Evolutionary conservation across 2,888 invertebrate genomes (phyloP).

Genomic region (Syrista parreyssii): DNA sequence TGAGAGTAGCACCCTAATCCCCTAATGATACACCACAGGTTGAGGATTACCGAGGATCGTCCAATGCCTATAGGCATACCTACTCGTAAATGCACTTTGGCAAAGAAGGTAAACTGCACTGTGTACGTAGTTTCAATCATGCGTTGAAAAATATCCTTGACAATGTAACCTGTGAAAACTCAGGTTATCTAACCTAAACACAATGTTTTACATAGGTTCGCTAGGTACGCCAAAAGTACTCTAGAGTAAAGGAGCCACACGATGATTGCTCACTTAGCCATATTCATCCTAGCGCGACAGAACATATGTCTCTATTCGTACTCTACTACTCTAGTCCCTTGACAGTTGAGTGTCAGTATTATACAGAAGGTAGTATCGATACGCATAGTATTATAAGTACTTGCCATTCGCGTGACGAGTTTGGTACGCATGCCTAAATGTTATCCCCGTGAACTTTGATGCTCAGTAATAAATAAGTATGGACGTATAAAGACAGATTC

Average conservation of each 20-base stretch:
- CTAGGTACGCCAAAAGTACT: not conserved
- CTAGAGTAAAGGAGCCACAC: not conserved
- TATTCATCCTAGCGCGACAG: constrained; percentile 28
- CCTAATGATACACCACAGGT: constrained; percentile 42
- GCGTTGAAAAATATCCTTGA: not conserved
- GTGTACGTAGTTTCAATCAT: not conserved
- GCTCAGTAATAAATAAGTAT: not conserved
- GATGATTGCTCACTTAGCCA: constrained; percentile 33
- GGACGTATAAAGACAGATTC: not conserved
- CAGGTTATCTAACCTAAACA: not conserved
- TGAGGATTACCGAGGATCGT: constrained; percentile 32
- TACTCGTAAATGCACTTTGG: not conserved
- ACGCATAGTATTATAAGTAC: constrained; percentile 21
- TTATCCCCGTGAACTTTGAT: not conserved
- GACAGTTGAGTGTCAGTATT: constrained; percentile 5
- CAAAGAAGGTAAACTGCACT: not conserved
- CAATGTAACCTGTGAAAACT: not conserved
- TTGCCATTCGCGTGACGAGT: constrained; percentile 12
- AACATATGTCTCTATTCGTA: not conserved
- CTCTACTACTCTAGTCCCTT: not conserved
- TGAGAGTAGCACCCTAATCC: constrained; percentile 27
- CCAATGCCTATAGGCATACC: not conserved
- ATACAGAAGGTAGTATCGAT: constrained; percentile 27
- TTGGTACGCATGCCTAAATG: constrained; percentile 17
- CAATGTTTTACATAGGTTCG: not conserved